Evolutionary conservation across 1,140 invertebrate species (phyloP).

Genomic region (Solenopsis invicta): DNA sequence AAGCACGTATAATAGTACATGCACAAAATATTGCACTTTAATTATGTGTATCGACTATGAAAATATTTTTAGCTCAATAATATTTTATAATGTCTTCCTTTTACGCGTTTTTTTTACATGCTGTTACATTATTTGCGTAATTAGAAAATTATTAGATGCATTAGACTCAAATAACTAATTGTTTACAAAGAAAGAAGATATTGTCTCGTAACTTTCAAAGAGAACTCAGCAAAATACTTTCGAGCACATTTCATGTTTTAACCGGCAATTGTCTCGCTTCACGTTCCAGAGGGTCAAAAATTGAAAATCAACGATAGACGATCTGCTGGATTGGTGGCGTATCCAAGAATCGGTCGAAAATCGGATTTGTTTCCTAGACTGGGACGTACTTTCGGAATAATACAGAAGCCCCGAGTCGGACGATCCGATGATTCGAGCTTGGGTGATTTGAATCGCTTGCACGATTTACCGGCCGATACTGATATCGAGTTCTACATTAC

Average conservation of each 20-base stretch:
- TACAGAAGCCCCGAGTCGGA: conserved; percentile 61
- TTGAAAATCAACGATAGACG: conserved; percentile 75
- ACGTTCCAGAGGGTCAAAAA: conserved; percentile 72
- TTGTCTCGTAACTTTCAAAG: not conserved
- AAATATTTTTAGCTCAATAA: not conserved
- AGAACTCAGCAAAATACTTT: conserved; percentile 9
- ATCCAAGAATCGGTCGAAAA: conserved; percentile 77
- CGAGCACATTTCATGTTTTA: not conserved
- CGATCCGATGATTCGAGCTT: conserved; percentile 58
- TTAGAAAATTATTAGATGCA: not conserved
- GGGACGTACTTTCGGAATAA: conserved; percentile 65
- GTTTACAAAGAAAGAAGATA: not conserved
- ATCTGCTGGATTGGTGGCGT: conserved; percentile 72
- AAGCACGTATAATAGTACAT: not conserved
- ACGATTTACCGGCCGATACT: conserved; percentile 41
- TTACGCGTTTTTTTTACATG: not conserved
- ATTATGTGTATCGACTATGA: not conserved
- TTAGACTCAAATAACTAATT: not conserved
- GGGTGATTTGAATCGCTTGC: conserved; percentile 55
- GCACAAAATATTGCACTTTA: not conserved
- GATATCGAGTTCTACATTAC: conserved; percentile 67
- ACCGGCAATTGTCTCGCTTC: not conserved
- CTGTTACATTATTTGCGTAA: conserved; percentile 5
- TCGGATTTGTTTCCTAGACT: conserved; percentile 68
- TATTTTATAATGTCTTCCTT: not conserved